A percentile compares a stretch with the other conserved stretches of the same genome.
phyloP scores from a whole-genome alignment of 2,113 vertebrate genomes.

The Ptilonorhynchus violaceus region DNA sequence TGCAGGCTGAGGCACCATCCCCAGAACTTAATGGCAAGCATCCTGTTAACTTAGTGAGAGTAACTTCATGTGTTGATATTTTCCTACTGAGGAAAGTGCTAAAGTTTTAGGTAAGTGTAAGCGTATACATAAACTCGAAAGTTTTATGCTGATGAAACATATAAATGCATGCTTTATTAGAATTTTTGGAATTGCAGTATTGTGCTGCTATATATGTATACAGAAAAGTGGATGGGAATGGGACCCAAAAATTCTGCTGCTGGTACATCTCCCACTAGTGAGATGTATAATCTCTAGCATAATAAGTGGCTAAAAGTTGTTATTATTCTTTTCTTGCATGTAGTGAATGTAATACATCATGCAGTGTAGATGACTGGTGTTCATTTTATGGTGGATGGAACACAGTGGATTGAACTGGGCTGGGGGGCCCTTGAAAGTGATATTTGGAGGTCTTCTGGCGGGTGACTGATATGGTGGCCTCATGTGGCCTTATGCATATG shows the following conservation, averaged over 20 bases:
- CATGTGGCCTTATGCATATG: background rate
- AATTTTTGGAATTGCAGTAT: background rate
- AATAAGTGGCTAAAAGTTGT: background rate
- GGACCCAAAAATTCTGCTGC: background rate
- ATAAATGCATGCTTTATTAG: background rate
- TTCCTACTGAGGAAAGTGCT: background rate
- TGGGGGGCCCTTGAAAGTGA: background rate
- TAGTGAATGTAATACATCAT: background rate
- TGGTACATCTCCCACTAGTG: background rate
- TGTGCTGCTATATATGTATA: background rate
- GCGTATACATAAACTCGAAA: background rate
- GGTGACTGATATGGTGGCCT: background rate
- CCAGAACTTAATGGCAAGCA: background rate
- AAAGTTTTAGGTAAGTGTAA: background rate
- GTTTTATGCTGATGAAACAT: background rate
- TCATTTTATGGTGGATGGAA: background rate
- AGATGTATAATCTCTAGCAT: background rate
- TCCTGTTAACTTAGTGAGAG: background rate
- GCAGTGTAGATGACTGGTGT: background rate
- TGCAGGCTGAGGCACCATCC: background rate
- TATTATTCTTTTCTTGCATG: background rate
- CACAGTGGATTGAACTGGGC: background rate
- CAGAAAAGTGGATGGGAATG: background rate
- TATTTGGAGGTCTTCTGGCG: background rate
- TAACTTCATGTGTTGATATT: background rate